A percentile compares a stretch with the other conserved stretches of the same genome.
These are phyloP conservation scores for Nomada goodeniana DNA, from an alignment of 2,888 invertebrate species.

Conservation along the genomic window DNA sequence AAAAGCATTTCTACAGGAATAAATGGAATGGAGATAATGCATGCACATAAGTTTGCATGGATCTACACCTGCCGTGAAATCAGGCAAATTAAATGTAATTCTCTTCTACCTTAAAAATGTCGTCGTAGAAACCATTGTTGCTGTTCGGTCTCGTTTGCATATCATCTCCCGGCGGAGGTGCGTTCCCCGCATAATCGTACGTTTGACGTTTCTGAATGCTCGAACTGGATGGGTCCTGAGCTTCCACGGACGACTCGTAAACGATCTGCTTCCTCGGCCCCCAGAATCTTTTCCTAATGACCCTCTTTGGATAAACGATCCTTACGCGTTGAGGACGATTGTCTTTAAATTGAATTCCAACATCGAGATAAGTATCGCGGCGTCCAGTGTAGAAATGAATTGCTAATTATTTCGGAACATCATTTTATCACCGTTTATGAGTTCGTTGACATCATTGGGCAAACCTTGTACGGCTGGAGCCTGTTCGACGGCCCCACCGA, in stretches of 20 bases:
- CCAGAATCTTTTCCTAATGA: slow-evolving; percentile 73
- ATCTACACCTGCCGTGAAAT: not conserved
- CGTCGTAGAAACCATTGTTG: slow-evolving; percentile 85
- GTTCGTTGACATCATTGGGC: slow-evolving; percentile 24
- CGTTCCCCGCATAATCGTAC: not conserved
- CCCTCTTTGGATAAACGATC: slow-evolving; percentile 67
- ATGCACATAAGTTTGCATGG: too few species aligned
- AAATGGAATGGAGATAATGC: too few species aligned
- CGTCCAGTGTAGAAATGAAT: not conserved
- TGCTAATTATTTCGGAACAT: not conserved
- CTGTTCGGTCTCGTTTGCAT: slow-evolving; percentile 4
- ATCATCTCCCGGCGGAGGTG: not conserved
- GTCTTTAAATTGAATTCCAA: not conserved
- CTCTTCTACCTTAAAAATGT: slow-evolving; percentile 88
- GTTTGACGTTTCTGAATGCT: slow-evolving; percentile 5
- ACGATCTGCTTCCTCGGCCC: slow-evolving; percentile 56
- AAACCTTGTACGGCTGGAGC: slow-evolving; percentile 10
- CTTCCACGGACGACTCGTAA: slow-evolving; percentile 28
- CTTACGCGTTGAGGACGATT: slow-evolving; percentile 8
- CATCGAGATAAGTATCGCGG: not conserved
- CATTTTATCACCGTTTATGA: not conserved
- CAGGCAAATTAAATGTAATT: not conserved
- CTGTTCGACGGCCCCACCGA: not conserved
- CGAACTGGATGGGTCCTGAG: not conserved
- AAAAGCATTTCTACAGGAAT: not conserved